A percentile compares a stretch with the other conserved stretches of the same genome.
phyloP scores from a whole-genome alignment of 1,140 invertebrate genomes.

The honey bee (Apis mellifera) region DNA sequence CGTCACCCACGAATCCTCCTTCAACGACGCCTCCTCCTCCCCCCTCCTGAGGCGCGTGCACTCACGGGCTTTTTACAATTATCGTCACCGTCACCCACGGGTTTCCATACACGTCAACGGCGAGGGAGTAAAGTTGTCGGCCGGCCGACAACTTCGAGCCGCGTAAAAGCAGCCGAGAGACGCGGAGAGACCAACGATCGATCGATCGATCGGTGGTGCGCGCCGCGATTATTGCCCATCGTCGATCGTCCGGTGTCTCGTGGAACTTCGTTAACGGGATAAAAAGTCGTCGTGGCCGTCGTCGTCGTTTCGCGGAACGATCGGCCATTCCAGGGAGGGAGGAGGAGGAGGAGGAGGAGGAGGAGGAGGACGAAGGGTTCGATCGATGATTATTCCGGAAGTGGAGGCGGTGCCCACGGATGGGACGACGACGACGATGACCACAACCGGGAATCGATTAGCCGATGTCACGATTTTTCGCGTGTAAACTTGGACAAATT shows the following conservation, averaged over 20 bases:
- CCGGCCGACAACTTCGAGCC: background rate
- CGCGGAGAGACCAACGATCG: slow-evolving; percentile 38
- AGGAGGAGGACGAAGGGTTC: slow-evolving; percentile 14
- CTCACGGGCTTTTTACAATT: slow-evolving; percentile 45
- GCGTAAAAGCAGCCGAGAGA: background rate
- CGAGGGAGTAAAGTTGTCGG: background rate
- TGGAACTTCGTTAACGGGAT: slow-evolving; percentile 54
- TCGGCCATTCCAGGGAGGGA: slow-evolving; percentile 1
- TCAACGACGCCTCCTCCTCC: background rate
- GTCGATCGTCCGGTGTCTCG: slow-evolving; percentile 36
- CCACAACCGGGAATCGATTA: slow-evolving; percentile 35
- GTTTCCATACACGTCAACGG: slow-evolving; percentile 56
- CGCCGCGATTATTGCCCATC: slow-evolving; percentile 60
- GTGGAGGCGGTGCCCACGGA: slow-evolving; percentile 41
- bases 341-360: too few relatives aligned
- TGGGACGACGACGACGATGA: background rate
- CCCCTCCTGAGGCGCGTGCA: background rate
- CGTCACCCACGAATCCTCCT: background rate
- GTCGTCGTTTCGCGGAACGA: background rate
- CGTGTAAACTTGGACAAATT: slow-evolving; percentile 12
- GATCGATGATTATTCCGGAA: slow-evolving; percentile 57
- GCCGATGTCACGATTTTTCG: slow-evolving; percentile 14
- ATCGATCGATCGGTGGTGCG: slow-evolving; percentile 46
- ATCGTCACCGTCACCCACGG: slow-evolving; percentile 67
- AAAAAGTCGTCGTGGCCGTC: slow-evolving; percentile 22